Conservation (phyloP, 2,797 vertebrate genomes). For the Enteromius trimaculatus region DNA sequence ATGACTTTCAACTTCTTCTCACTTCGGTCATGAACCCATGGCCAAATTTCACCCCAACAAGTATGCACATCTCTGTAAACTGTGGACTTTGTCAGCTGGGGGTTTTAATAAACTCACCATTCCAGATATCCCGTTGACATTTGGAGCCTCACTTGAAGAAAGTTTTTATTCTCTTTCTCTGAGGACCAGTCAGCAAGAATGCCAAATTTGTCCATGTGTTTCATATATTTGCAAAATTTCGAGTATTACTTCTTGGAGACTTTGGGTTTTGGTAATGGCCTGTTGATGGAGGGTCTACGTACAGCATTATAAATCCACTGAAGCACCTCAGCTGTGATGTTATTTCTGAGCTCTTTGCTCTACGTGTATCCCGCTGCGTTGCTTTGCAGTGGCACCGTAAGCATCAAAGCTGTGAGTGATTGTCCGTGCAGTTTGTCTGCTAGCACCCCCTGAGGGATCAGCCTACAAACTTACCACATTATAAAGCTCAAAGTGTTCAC, state of each 20-base stretch:
- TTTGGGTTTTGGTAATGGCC: slow-evolving; percentile 53
- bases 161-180: slow-evolving; percentile 22
- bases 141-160: slow-evolving; percentile 45
- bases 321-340: slow-evolving; percentile 47
- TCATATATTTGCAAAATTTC: slow-evolving; percentile 59
- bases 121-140: slow-evolving; percentile 55
- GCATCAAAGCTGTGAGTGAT: slow-evolving; percentile 35
- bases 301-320: slow-evolving; percentile 45
- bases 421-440: slow-evolving; percentile 39
- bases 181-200: slow-evolving; percentile 30
- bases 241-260: slow-evolving; percentile 45
- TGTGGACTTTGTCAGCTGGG: slow-evolving; percentile 46
- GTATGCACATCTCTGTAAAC: slow-evolving; percentile 49
- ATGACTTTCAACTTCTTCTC: slow-evolving; percentile 49
- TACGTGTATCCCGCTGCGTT: slow-evolving; percentile 16
- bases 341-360: slow-evolving; percentile 29
- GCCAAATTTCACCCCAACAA: slow-evolving; percentile 30
- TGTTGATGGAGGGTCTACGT: slow-evolving; percentile 46
- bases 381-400: slow-evolving; percentile 30
- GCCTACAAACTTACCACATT: slow-evolving; percentile 47
- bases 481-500: slow-evolving; percentile 44
- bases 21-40: slow-evolving; percentile 34
- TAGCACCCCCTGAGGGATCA: slow-evolving; percentile 40
- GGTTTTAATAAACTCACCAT: slow-evolving; percentile 52
- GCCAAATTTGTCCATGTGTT: slow-evolving; percentile 62